Evolutionary conservation across 1,140 invertebrate genomes (phyloP).

Genomic region (Zophobas atratus): DNA sequence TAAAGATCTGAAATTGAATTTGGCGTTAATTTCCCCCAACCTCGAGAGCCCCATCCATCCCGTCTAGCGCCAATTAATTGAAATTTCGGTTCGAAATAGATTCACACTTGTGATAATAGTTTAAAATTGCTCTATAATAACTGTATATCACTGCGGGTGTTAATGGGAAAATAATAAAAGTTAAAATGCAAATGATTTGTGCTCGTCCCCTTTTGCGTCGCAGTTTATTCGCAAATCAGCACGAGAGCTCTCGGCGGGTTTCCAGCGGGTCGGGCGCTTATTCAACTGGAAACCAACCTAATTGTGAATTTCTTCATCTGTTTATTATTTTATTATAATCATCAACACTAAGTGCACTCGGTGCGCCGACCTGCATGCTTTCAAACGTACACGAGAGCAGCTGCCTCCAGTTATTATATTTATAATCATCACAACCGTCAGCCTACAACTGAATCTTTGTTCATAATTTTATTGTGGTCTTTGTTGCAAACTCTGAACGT

Average conservation of each 20-base stretch:
- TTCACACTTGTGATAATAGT: slow-evolving; percentile 44
- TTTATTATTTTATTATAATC: slow-evolving; percentile 42
- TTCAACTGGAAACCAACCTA: slow-evolving; percentile 51
- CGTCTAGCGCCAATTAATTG: slow-evolving; percentile 13
- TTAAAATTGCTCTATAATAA: slow-evolving; percentile 51
- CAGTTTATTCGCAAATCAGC: slow-evolving; percentile 54
- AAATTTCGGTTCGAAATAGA: slow-evolving; percentile 39
- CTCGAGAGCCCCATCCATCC: too few species aligned
- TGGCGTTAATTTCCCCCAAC: too few species aligned
- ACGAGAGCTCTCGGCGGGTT: slow-evolving; percentile 53
- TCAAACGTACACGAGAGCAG: too few species aligned
- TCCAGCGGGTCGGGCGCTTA: slow-evolving; percentile 47
- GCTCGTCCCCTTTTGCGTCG: slow-evolving; percentile 50
- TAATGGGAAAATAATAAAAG: slow-evolving; percentile 56
- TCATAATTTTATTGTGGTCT: too few species aligned
- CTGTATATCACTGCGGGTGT: slow-evolving; percentile 53
- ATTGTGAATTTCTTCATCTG: slow-evolving; percentile 43
- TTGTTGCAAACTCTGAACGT: too few species aligned
- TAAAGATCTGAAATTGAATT: too few species aligned
- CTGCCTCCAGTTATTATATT: too few species aligned
- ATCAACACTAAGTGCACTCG: slow-evolving; percentile 29
- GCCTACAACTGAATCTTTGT: too few species aligned
- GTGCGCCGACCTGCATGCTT: not conserved
- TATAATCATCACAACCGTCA: too few species aligned
- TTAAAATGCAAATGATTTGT: slow-evolving; percentile 56